Conservation (phyloP, 2,888 invertebrate species). For the Belgica antarctica region DNA sequence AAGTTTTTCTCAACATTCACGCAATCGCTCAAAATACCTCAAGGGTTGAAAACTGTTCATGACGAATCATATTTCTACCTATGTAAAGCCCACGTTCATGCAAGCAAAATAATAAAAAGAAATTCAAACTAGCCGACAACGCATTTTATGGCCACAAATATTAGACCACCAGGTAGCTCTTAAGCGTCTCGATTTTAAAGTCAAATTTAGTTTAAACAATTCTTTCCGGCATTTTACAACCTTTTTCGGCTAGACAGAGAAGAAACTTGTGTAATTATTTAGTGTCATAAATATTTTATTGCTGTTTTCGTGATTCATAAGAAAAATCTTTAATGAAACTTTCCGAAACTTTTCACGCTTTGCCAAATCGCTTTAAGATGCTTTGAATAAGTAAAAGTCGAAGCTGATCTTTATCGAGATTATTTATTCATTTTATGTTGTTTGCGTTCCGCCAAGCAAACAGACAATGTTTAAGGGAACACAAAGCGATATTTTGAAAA, state of each 20-base stretch:
- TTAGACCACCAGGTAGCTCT: constrained; percentile 34
- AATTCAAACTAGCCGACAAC: too few relatives aligned
- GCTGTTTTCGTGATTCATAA: constrained; percentile 2
- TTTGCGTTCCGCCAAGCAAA: constrained; percentile 35
- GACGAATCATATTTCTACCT: neutral
- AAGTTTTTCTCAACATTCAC: too few relatives aligned
- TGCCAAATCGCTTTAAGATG: neutral
- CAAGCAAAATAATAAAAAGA: neutral
- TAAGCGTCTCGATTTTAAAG: constrained; percentile 30
- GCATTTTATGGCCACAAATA: neutral
- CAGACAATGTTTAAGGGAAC: constrained; percentile 31
- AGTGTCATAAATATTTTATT: constrained; percentile 16
- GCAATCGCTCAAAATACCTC: neutral
- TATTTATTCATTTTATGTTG: constrained; percentile 24
- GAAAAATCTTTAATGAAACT: neutral
- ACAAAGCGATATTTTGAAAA: constrained; percentile 27
- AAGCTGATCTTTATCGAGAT: constrained; percentile 15
- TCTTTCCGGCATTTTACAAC: constrained; percentile 18
- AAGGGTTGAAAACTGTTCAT: constrained; percentile 7
- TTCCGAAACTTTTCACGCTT: neutral
- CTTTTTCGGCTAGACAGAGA: constrained; percentile 34
- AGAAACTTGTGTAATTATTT: constrained; percentile 28
- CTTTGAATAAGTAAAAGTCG: neutral
- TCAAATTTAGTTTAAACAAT: constrained; percentile 22
- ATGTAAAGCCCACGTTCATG: constrained; percentile 2